Evolutionary conservation across 1,140 invertebrate species (phyloP), one percentile per base, ranked within the genome.

Genomic region (Hypsibius dujardini): DNA sequence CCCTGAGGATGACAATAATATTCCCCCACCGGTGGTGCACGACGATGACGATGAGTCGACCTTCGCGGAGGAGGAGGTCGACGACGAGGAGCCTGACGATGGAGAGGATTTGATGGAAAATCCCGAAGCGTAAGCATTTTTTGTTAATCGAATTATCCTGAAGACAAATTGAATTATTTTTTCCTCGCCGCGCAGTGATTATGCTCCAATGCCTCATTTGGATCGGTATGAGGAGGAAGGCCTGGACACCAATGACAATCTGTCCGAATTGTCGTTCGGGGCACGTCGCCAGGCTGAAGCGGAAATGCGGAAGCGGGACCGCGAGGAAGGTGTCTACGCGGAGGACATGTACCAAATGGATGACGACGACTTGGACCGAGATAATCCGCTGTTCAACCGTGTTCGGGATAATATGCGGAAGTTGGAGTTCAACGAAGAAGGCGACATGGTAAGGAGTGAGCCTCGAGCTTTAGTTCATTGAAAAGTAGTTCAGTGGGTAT

Each of bases 31-130:
- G 7, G 7, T 56, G 50, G 50, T 7, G n/a, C 7, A 56, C 7
- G 72, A 72, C 2, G 72, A 72, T 47, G 47, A 70, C 28, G 70
- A 59, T 2, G 59, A 72, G 14, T 69, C 70, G 47, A 60, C 67
- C 1, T 45, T 72, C 1, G 72, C 70, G 2, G 77, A 78, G 67
- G 69, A 72, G 15, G 76, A 77, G 12, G 72, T 76, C 7, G 87
- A 88, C 74, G 87, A 88, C 71, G 81, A 83, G 70, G 89, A 90
- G 75, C 90, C 87, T 75, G 92, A 95, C 80, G 95, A 94, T 75
- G 95, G 98, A 80, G 93, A 98, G 79, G 81, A 98, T 2, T 98
- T 98, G 81, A 93, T 92, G 47, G 95, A 98, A 81, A 90, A 97
- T 76, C 89, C 98, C 88, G 94, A 97, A 84, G 87, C 87, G 90